Base-by-base conservation (phyloP, 1,140 invertebrate species). In the Neelides sp. region DNA sequence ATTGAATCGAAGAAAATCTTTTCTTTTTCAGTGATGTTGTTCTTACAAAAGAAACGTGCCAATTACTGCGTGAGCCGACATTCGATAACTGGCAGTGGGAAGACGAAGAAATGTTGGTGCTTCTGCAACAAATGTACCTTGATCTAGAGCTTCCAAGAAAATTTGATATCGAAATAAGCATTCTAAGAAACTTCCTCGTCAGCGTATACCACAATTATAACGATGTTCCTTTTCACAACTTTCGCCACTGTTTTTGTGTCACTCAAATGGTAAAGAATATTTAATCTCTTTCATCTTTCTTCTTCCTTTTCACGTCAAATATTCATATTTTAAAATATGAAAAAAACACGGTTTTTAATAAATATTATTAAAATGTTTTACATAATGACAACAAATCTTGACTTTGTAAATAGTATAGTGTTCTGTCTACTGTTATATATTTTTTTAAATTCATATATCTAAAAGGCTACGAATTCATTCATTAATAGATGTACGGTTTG, bases 171-270 rank as follows among this genome's bases (percentile, higher is more conserved):
- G 76, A 83, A 61, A 74, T 83, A 62, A 71, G 73, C 37, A 76
- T 73, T n/a, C 68, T 84, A 32, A 71, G 78, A 39, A 78, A 77
- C 62, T 84, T 83, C 68, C 73, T 85, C 34, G 82, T 78, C 62
- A 76, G 80, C 66, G 83, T 88, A 30, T 86, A 88, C 65, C 83
- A 86, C 65, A 85, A 87, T 68, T 90, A 90, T 71, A 83, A 86
- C 67, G 83, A 86, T 68, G 85, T 87, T 63, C 86, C 85, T 37
- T 90, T 89, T 70, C 85, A 90, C 65, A 89, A 89, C 71, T 89
- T 89, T 68, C 74, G 84, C 40, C 86, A 90, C 64, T 85, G 83
- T 64, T 90, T 90, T 69, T 87, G 83, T 70, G 86, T 90, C 40
- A 78, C 85, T 35, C 85, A 90, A 73, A 90, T 90, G 86, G 85